Evolutionary conservation across 2,113 vertebrate genomes (phyloP).

Genomic region (Sylvilagus bachmani): DNA sequence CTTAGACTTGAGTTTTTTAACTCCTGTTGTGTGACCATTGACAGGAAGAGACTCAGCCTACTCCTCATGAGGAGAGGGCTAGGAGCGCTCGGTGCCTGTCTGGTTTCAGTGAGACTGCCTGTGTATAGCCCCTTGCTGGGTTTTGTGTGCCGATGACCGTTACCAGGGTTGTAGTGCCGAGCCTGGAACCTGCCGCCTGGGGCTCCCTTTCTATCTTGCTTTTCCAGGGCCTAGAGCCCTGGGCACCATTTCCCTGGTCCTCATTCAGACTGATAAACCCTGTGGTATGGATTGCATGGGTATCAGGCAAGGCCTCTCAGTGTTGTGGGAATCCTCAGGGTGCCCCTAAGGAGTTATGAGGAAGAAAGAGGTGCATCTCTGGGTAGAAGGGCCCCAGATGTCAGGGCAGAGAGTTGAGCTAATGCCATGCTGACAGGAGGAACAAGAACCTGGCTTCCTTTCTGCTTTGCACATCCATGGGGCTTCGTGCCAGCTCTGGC

Average conservation of each 20-base stretch:
- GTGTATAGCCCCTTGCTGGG: background rate
- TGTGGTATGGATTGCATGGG: background rate
- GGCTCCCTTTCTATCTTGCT: background rate
- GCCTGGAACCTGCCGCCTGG: background rate
- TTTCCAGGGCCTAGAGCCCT: background rate
- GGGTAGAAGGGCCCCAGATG: background rate
- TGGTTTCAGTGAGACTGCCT: background rate
- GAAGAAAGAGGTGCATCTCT: background rate
- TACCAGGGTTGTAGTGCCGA: background rate
- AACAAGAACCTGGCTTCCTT: too few relatives aligned
- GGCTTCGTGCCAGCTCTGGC: background rate
- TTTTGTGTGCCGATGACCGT: background rate
- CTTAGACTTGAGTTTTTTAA: background rate
- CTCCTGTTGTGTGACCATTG: background rate
- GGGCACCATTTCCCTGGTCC: too few relatives aligned
- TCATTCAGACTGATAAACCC: background rate
- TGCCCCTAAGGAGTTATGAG: background rate
- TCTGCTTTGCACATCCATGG: background rate
- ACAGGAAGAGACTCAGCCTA: background rate
- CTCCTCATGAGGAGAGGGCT: background rate
- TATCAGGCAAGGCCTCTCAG: background rate
- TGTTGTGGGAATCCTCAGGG: background rate
- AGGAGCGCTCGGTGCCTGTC: too few relatives aligned
- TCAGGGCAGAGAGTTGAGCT: background rate
- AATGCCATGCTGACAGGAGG: background rate